Conservation (phyloP, 2,888 invertebrate species). For the Auanema sp. region DNA sequence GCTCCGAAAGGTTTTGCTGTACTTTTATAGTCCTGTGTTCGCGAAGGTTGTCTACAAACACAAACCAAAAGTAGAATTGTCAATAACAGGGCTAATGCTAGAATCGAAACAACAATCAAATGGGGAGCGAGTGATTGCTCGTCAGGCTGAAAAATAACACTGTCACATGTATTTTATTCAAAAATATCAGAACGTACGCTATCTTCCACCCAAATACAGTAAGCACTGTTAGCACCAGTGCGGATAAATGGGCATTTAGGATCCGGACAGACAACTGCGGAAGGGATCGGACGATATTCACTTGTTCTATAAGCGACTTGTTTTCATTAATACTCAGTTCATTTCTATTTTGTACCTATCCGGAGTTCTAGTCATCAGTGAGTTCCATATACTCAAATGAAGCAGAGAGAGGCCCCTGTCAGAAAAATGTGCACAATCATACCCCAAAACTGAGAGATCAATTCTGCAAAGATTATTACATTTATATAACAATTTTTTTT, state of each 20-base stretch:
- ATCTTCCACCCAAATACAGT: constrained; percentile 41
- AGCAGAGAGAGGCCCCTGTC: constrained; percentile 45
- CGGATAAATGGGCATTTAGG: constrained; percentile 48
- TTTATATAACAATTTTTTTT: background rate
- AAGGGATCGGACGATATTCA: constrained; percentile 28
- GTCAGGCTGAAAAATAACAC: constrained; percentile 15
- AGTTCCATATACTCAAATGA: constrained; percentile 41
- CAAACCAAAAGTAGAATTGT: constrained; percentile 19
- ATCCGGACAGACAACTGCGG: constrained; percentile 37
- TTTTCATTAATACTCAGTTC: background rate
- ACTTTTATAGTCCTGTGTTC: constrained; percentile 27
- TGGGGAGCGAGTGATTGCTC: constrained; percentile 21
- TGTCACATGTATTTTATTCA: background rate
- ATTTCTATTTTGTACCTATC: constrained; percentile 10
- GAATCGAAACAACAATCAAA: constrained; percentile 26
- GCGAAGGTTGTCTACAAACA: constrained; percentile 27
- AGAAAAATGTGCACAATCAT: constrained; percentile 50
- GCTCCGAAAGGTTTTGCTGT: constrained; percentile 44
- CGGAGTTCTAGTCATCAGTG: constrained; percentile 35
- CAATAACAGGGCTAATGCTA: constrained; percentile 29
- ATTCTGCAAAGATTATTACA: constrained; percentile 22
- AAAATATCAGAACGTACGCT: constrained; percentile 19
- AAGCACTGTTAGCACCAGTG: constrained; percentile 38
- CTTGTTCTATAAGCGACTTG: constrained; percentile 17
- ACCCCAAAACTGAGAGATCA: constrained; percentile 44